Base-by-base conservation (phyloP, 2,797 vertebrate species). In the Manis crassicaudata region DNA sequence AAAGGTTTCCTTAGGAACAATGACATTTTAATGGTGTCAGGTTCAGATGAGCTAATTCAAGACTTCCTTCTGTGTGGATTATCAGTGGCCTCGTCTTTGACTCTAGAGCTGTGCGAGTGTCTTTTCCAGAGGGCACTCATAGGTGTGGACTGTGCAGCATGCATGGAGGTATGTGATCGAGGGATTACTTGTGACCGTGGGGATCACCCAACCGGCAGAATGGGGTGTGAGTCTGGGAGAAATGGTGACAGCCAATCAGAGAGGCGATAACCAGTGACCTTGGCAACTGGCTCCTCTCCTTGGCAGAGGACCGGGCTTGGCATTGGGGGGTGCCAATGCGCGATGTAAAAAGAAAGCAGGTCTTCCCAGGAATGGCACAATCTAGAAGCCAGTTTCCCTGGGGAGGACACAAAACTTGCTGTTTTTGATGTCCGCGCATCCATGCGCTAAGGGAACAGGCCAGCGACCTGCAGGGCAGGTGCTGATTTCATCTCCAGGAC, bases 21-120 rank as follows among this genome's bases (percentile, higher is more conserved):
- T 54, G 37, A 35, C 43, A 23, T 77, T 76, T 75, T 75, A 80
- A 54, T 70, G 20, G n/a, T 21, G 29, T 92, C 35, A 14, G n/a
- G 21, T 16, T 73, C 32, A 37, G 35, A 37, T 90, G 88, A 93
- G 63, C 29, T 70, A n/a, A 56, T 90, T 82, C 80, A 72, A 80
- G 81, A 50, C 11, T 58, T 88, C 52, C 46, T 85, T 20, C 43
- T 67, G 20, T 80, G 40, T 82, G 80, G 68, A 58, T 95, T 43
- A 40, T 14, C 21, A 12, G 12, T 8, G 40, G n/a, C 18, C 29
- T 29, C 27, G 9, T 76, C 32, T 68, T 65, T 73, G 76, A 70
- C 72, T 40, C 7, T 37, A 58, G 70, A 90, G 17, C 75, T 25
- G 29, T 46, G 9, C 0, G 10, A 29, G 2, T n/a, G 32, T 43